Conservation (phyloP, 2,797 vertebrate species). For the Myotis findleyi region DNA sequence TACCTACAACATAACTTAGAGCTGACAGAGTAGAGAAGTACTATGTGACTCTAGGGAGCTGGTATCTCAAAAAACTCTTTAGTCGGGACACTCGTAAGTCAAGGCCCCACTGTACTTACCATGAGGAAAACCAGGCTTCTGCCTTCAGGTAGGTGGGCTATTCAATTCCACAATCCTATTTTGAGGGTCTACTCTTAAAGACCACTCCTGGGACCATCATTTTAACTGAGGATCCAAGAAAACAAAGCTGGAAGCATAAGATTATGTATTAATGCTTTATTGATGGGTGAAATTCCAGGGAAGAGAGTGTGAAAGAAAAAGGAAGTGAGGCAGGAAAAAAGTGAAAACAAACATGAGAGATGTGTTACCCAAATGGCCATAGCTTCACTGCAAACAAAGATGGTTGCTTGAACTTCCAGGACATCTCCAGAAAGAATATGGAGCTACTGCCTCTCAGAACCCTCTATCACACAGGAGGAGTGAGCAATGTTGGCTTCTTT, state of each 20-base stretch:
- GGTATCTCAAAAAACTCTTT: no score
- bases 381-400: neutral
- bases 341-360: neutral
- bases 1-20: neutral
- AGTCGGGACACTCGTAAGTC: no score
- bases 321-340: neutral
- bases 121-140: neutral
- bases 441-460: neutral
- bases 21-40: neutral
- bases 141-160: neutral
- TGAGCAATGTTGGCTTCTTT: neutral
- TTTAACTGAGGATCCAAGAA: neutral
- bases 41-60: neutral
- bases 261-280: neutral
- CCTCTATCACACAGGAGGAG: neutral
- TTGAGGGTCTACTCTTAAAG: neutral
- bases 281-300: neutral
- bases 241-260: neutral
- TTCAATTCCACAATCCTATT: neutral
- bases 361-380: neutral
- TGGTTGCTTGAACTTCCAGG: neutral
- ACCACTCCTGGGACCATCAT: neutral
- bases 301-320: neutral
- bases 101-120: neutral
- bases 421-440: neutral